Percentiles rank a stretch among this genome's conserved stretches.
Evolutionary conservation across 2,888 invertebrate species (phyloP).

Genomic region (Autographa gamma): DNA sequence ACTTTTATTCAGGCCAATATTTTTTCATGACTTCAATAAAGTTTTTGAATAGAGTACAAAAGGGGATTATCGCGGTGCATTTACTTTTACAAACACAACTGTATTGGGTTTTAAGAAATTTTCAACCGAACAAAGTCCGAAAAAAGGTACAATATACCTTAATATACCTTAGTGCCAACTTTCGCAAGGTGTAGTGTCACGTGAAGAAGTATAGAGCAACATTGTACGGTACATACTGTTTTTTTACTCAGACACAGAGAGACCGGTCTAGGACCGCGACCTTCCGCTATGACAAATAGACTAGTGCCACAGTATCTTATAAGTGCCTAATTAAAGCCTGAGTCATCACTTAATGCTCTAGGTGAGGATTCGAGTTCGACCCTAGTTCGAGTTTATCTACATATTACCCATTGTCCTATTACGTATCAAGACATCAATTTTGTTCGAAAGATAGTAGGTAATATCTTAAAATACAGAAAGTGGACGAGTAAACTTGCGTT

Average conservation of each 20-base stretch:
- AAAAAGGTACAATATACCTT: no score
- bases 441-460: no score
- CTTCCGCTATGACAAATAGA: conserved; percentile 13
- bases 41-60: no score
- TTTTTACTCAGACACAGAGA: no score
- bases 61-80: not conserved
- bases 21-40: not conserved
- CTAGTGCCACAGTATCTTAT: conserved; percentile 16
- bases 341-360: conserved; percentile 22
- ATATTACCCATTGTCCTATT: not conserved
- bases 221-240: no score
- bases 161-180: no score
- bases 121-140: no score
- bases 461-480: no score
- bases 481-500: not conserved
- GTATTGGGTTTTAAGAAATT: no score
- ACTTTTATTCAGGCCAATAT: not conserved
- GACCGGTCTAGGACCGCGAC: conserved; percentile 14
- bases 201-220: no score
- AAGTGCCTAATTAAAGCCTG: conserved; percentile 37
- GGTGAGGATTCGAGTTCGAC: conserved; percentile 3
- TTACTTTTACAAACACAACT: not conserved
- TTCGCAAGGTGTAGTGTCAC: no score
- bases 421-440: no score
- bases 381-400: not conserved